These are phyloP conservation scores for Andrena praecox DNA, from an alignment of 2,888 invertebrate genomes.

Conservation along the genomic window DNA sequence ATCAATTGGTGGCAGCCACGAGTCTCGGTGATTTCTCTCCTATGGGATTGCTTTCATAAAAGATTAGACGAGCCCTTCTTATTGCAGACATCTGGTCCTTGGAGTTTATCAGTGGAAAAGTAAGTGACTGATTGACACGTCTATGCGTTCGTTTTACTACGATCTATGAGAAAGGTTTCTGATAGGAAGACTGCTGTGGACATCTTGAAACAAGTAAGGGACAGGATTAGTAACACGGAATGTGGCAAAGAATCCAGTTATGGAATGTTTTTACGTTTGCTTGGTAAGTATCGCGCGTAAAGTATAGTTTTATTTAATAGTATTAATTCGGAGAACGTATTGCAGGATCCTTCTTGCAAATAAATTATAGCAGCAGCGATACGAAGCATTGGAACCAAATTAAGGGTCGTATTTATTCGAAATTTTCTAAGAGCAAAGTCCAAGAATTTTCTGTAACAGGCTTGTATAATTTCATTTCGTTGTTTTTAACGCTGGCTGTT, in stretches of 20 bases:
- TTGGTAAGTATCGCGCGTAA: conserved; percentile 82
- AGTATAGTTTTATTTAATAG: not conserved
- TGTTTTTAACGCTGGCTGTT: conserved; percentile 85
- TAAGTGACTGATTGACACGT: conserved; percentile 81
- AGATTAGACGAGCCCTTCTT: conserved; percentile 86
- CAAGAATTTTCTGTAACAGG: conserved; percentile 86
- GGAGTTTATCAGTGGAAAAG: conserved; percentile 84
- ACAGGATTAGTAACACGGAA: conserved; percentile 79
- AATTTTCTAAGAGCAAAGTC: conserved; percentile 87
- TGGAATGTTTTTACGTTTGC: conserved; percentile 85
- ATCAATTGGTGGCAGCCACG: conserved; percentile 86
- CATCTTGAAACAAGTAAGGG: conserved; percentile 82
- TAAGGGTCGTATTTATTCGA: conserved; percentile 87
- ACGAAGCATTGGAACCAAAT: conserved; percentile 85
- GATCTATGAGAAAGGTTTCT: conserved; percentile 48
- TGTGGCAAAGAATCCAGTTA: conserved; percentile 84
- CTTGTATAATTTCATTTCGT: conserved; percentile 86
- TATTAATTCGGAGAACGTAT: conserved; percentile 63
- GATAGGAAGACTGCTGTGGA: conserved; percentile 76
- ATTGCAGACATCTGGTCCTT: conserved; percentile 84
- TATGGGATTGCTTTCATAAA: conserved; percentile 88
- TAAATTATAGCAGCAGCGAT: conserved; percentile 76
- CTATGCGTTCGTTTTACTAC: conserved; percentile 2
- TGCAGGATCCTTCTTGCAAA: conserved; percentile 81
- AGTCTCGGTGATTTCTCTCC: conserved; percentile 85